Base-by-base conservation (phyloP, 1,140 invertebrate species). In the Gyrodactylus bullatarudis region DNA sequence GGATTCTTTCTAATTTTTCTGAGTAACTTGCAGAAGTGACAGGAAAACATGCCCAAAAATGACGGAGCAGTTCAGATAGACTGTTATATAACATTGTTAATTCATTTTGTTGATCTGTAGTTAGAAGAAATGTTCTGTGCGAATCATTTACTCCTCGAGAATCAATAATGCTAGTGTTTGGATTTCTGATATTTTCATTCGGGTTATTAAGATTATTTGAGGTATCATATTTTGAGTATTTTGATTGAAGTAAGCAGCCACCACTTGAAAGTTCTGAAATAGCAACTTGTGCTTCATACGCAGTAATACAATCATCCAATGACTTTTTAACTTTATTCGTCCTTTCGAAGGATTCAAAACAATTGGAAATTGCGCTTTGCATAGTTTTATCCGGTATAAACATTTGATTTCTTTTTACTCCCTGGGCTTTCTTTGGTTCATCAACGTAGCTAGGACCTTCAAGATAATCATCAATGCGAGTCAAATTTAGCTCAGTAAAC, bases 1-100 rank as follows among this genome's bases (percentile, higher is more conserved):
- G 21, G 20, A 73, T 69, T 19, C 72, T 1, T 20, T 68, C n/a
- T 26, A 73, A 21, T 80, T 91, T 89, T 26, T 88, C 86, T 78
- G 89, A 86, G 19, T 87, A 80, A 72, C 85, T 84, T 34, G 85
- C 84, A 2, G 86, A 87, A 0, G 87, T 89, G 19, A 87, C 86
- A 70, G 91, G 91, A 82, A 95, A 93, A 79, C 89, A 89, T 25
- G 85, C 84, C 91, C 91, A 96, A 81, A 95, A 91, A 81, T 94
- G 89, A 74, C 87, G 85, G 2, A 95, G 80, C 68, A 96, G 81
- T 82, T 95, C 91, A 75, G 87, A 86, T 0, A 88, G 82, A 20
- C 88, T 88, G 20, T 87, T 83, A 81, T 94, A 94, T 26, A 91
- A 81, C 74, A 86, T 85, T 68, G 86, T 84, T 16, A 91, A 82